Conservation (phyloP, 2,888 invertebrate species). For the Ophion ellenae region DNA sequence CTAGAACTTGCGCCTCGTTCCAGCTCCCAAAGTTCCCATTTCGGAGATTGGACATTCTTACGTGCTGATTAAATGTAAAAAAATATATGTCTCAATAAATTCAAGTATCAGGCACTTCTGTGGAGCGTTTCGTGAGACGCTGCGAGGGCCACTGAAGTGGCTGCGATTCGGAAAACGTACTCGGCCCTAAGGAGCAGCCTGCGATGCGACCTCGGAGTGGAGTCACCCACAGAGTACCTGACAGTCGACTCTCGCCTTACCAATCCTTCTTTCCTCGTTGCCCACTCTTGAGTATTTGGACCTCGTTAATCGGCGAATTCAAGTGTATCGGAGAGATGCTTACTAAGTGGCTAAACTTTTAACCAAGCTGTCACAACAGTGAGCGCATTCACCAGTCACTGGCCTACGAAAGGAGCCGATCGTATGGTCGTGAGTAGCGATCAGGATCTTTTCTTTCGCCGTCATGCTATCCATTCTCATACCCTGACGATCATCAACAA, state of each 20-base stretch:
- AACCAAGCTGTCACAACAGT: slow-evolving; percentile 30
- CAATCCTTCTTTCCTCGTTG: neutral
- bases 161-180: neutral
- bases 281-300: slow-evolving; percentile 9
- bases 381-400: slow-evolving; percentile 28
- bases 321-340: slow-evolving; percentile 43
- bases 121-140: neutral
- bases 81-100: neutral
- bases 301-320: slow-evolving; percentile 57
- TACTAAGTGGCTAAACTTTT: slow-evolving; percentile 46
- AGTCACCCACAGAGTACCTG: neutral
- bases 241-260: neutral
- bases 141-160: neutral
- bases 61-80: slow-evolving; percentile 7
- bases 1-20: neutral
- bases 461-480: neutral
- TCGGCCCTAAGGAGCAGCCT: neutral
- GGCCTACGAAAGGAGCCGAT: neutral
- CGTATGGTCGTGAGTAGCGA: neutral
- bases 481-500: neutral
- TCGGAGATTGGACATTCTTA: neutral
- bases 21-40: neutral
- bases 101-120: neutral
- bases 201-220: neutral
- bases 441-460: slow-evolving; percentile 3